Percentiles rank a stretch among this genome's conserved stretches.
phyloP scores from a whole-genome alignment of 2,797 vertebrate species.

The Urocyon cinereoargenteus region DNA sequence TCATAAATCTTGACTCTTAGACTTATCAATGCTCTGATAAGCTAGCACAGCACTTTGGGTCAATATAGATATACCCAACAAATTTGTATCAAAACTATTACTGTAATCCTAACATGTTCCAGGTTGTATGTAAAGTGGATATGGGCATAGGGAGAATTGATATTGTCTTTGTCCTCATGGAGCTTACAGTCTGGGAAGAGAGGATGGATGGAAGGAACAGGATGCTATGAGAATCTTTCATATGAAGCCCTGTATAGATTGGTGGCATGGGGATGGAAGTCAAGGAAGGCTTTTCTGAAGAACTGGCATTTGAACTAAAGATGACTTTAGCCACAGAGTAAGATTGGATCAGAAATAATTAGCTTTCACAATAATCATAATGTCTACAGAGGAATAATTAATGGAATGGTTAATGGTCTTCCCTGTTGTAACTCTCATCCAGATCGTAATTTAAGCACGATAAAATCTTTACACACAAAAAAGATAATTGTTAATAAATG shows the following conservation, averaged over 20 bases:
- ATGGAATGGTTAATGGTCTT: conserved; percentile 11
- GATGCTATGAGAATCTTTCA: not conserved
- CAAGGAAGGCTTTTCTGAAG: not conserved
- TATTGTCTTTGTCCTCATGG: not conserved
- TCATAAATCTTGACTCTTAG: not conserved
- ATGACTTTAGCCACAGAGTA: conserved; percentile 1
- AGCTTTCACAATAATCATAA: conserved; percentile 20
- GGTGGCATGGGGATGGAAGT: not conserved
- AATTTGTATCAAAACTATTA: not conserved
- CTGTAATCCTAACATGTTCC: not conserved
- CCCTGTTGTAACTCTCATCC: not conserved
- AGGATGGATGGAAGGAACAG: not conserved
- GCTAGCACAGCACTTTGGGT: not conserved
- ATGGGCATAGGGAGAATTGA: not conserved
- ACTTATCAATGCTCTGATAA: not conserved
- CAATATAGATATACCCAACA: not conserved
- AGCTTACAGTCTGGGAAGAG: not conserved
- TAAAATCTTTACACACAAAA: not conserved
- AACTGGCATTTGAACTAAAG: not conserved
- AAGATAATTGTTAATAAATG: not conserved
- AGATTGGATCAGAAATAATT: conserved; percentile 40
- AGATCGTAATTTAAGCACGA: not conserved
- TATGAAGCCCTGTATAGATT: not conserved
- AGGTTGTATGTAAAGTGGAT: not conserved
- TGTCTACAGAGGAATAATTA: conserved; percentile 53